Evolutionary conservation across 2,113 vertebrate genomes (phyloP), one percentile per base, ranked within the genome.

Genomic region (Lepisosteus oculatus): DNA sequence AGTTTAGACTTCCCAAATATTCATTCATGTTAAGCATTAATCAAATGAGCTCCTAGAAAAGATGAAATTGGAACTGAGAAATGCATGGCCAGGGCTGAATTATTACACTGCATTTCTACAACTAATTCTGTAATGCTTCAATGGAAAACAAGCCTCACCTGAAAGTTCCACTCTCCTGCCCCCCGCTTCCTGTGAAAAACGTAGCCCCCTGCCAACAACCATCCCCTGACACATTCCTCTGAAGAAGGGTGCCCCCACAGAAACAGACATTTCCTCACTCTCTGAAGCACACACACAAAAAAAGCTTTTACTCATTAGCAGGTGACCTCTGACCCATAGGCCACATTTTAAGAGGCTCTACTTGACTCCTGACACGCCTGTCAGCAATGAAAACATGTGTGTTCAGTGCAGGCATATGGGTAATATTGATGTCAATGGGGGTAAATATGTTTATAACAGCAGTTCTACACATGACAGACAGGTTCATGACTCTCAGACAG

Each of bases 261-360:
- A 68, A 56, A 73, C 56, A 73, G 7, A 13, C 72, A 73, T 73
- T 77, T 68, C 75, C 75, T 69, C 75, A 82, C 84, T 79, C 80
- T 79, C 72, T 59, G 63, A 78, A 47, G 82, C 81, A 87, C 85
- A 82, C 47, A 42, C 81, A 79, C 74, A 73, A 62, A 85, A 80
- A 83, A 87, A 88, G 87, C 88, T 90, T 89, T 88, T 85, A 90
- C 90, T 91, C 89, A 91, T 90, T 88, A 90, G 89, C 76, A 68
- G 72, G 78, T 85, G 85, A 91, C 87, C 89, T 80, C 85, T 88
- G 87, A 78, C 85, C 86, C 74, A 78, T n/a, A 65, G 87, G 80
- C 88, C 83, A 88, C 85, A 89, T 88, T 90, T 90, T 89, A 90
- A 90, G 90, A 92, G 89, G 86, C 87, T 88, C 88, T 89, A 89